A percentile compares a stretch with the other conserved stretches of the same genome.
Evolutionary conservation across 2,113 vertebrate genomes (phyloP).

Genomic region (Strigops habroptila): DNA sequence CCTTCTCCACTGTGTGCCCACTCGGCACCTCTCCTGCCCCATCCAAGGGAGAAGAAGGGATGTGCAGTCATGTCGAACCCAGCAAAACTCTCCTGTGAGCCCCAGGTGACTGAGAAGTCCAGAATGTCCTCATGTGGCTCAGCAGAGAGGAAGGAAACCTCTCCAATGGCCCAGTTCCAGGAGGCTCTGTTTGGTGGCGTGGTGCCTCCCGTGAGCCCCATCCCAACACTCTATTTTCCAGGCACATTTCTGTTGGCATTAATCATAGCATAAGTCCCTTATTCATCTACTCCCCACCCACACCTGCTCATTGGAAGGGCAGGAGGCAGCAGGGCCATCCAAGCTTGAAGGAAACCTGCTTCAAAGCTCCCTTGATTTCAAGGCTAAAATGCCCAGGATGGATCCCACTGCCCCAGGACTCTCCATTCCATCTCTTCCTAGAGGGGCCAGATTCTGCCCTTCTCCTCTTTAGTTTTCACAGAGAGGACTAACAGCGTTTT

Average conservation of each 20-base stretch:
- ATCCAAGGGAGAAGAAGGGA: neutral
- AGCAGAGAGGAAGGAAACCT: neutral
- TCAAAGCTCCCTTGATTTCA: neutral
- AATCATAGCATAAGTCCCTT: neutral
- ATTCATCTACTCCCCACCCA: neutral
- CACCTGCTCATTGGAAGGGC: neutral
- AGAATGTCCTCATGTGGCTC: neutral
- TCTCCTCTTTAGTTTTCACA: neutral
- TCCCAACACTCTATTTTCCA: neutral
- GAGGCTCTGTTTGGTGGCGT: neutral
- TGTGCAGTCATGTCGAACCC: accelerated
- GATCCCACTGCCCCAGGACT: neutral
- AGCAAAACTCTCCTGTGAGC: accelerated
- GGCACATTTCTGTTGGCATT: neutral
- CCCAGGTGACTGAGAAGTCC: neutral
- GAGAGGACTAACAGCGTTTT: neutral
- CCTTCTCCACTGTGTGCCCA: neutral
- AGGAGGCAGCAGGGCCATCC: neutral
- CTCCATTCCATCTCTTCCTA: neutral
- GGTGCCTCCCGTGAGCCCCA: neutral
- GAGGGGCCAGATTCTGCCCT: neutral
- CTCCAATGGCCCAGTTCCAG: neutral
- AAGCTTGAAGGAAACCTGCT: neutral
- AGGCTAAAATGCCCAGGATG: neutral
- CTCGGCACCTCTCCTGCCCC: neutral